Conservation (phyloP, 1,140 invertebrate species). For the Vanessa atalanta region DNA sequence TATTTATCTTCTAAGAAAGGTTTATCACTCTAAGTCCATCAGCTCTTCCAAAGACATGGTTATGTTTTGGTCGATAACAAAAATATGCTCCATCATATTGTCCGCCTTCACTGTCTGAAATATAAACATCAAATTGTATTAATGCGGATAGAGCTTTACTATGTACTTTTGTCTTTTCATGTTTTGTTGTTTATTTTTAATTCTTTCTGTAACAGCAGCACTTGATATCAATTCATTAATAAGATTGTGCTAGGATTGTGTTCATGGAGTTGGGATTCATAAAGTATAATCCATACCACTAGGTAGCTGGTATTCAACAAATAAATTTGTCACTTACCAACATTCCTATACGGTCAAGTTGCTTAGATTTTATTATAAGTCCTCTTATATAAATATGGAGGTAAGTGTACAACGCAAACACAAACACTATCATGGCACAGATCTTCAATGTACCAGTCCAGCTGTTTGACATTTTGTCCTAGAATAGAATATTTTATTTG, state of each 20-base stretch:
- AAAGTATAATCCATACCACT: too few relatives aligned
- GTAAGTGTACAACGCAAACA: neutral
- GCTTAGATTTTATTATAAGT: slow-evolving; percentile 4
- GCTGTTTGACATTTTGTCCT: slow-evolving; percentile 15
- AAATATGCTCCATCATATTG: slow-evolving; percentile 2
- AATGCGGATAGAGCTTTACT: neutral
- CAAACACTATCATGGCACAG: neutral
- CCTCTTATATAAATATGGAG: neutral
- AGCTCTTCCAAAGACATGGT: slow-evolving; percentile 6
- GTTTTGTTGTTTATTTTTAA: too few relatives aligned
- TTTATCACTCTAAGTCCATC: neutral
- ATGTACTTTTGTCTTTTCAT: too few relatives aligned
- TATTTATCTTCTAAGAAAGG: neutral
- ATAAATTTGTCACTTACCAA: slow-evolving; percentile 1
- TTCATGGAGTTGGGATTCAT: too few relatives aligned
- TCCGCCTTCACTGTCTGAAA: neutral
- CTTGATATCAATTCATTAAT: too few relatives aligned
- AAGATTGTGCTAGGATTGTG: too few relatives aligned
- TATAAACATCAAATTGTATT: neutral
- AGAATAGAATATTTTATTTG: neutral
- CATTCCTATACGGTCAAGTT: slow-evolving; percentile 1
- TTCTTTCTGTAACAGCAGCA: too few relatives aligned
- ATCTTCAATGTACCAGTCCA: slow-evolving; percentile 9
- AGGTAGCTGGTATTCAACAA: too few relatives aligned
- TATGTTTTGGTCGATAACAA: slow-evolving; percentile 5